Conservation (phyloP, 2,888 invertebrate species). For the Callimorpha dominula region DNA sequence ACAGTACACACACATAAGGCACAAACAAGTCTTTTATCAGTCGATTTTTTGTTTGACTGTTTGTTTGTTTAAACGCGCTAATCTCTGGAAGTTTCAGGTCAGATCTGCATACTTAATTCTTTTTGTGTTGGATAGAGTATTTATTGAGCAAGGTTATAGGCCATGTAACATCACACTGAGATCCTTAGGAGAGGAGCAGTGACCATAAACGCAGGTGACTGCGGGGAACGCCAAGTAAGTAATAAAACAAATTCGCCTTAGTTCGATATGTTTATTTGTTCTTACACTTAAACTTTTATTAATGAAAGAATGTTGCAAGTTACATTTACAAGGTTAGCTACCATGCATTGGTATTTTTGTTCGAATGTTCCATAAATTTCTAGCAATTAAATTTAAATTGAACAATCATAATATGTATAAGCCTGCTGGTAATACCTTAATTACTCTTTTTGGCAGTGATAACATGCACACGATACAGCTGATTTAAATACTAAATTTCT, state of each 20-base stretch:
- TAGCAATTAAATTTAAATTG: background rate
- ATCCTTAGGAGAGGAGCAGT: too few relatives aligned
- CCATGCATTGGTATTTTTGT: background rate
- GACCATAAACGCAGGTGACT: too few relatives aligned
- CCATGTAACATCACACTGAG: too few relatives aligned
- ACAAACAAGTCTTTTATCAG: too few relatives aligned
- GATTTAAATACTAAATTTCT: slow-evolving; percentile 93
- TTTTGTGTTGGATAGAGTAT: too few relatives aligned
- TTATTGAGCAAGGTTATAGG: too few relatives aligned
- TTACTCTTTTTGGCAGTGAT: slow-evolving; percentile 93
- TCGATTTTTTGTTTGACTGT: too few relatives aligned
- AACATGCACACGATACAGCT: slow-evolving; percentile 93
- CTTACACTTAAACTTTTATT: slow-evolving; percentile 22
- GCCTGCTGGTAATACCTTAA: background rate
- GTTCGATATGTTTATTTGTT: slow-evolving; percentile 59
- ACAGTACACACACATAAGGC: too few relatives aligned
- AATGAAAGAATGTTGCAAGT: slow-evolving; percentile 55
- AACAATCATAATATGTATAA: background rate
- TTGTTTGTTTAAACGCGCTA: too few relatives aligned
- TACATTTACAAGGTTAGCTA: slow-evolving; percentile 45
- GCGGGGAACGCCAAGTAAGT: background rate
- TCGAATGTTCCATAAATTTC: background rate
- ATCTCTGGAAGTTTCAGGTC: too few relatives aligned
- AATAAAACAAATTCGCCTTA: slow-evolving; percentile 2
- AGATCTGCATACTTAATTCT: too few relatives aligned